Evolutionary conservation across 2,797 vertebrate species (phyloP), one percentile per base, ranked within the genome.

Genomic region (Capromys pilorides): DNA sequence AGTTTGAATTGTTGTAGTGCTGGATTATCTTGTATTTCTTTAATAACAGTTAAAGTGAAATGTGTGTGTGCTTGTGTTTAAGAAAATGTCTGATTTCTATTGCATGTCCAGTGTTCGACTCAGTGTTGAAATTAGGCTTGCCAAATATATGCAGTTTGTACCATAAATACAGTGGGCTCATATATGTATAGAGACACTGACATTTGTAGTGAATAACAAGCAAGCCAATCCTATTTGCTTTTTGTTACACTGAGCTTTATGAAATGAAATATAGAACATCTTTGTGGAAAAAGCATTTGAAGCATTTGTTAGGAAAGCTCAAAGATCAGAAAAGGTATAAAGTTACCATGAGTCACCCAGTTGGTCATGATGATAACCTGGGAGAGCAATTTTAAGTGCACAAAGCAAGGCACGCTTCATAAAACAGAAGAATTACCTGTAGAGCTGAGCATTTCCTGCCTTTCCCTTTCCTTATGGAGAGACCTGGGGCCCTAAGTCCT

Each of bases 1-100:
- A 67, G 80, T 90, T 96, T 91, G 87, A 93, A 86, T 24, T 95
- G 41, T 86, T 92, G 51, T 90, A 54, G 21, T 92, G 57, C 18
- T 1, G 57, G 19, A 79, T 77, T 18, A 86, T 82, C 64, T 39
- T 88, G 0, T 89, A 64, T 69, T 90, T 95, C 36, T 81, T 19
- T 84, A 61, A 69, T 92, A 90, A 78, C 45, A 86, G 54, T 61
- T 54, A 62, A 59, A 31, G 45, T 86, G 18, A 81, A 51, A n/a
- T 81, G 41, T 62, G 33, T 87, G 51, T 54, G 8, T 84, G 45
- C 33, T n/a, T 85, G 61, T 39, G 41, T 79, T 21, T 88, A 26
- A 90, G 94, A 93, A 92, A 88, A 90, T 77, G 19, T 80, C 54
- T 14, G 1, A 10, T 88, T 14, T 83, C 62, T 69, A 0, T 86